Evolutionary conservation across 1,140 invertebrate species (phyloP), one percentile per base, ranked within the genome.

Genomic region (Calycopis cecrops): DNA sequence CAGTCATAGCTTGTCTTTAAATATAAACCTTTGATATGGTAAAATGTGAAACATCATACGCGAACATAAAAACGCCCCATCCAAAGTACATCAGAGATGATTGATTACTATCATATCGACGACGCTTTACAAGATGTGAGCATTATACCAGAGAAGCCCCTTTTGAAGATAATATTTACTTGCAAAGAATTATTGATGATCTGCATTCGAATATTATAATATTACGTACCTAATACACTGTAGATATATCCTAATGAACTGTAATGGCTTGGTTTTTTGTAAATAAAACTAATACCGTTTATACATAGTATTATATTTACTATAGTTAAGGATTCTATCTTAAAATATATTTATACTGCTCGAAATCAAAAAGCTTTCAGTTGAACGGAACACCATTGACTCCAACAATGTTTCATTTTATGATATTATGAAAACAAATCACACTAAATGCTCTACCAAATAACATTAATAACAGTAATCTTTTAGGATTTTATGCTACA

Each of bases 51-150:
- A 9, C 40, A 42, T 42, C 16, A 42, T 42, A 42, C 40, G 40
- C 14, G 14, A 16, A 16, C 16, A 42, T 42, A 42, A 42, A 17
- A 42, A 42, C 40, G 4, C 9, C 14, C 40, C 40, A 42, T 42
- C 40, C 16, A 42, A 42, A 42, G 40, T 42, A 42, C 14, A 42
- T 42, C 33, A 48, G 54, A 54, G 42, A 62, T 65, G 65, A 68
- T 68, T 68, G 65, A 68, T 68, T 59, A 51, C 57, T 49, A 59
- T 64, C 57, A 42, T 48, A 55, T 52, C 34, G 60, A 56, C 47
- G 50, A 18, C 44, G 40, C 54, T 61, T 37, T 61, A 56, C 38
- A 42, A 28, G 14, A 37, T 53, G 55, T 53, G 59, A 57, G 59
- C 47, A 51, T 60, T 60, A 60, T 55, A 52, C 47, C 38, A 38